Evolutionary conservation across 2,113 vertebrate species (phyloP), one percentile per base, ranked within the genome.

Genomic region (Ochotona princeps): DNA sequence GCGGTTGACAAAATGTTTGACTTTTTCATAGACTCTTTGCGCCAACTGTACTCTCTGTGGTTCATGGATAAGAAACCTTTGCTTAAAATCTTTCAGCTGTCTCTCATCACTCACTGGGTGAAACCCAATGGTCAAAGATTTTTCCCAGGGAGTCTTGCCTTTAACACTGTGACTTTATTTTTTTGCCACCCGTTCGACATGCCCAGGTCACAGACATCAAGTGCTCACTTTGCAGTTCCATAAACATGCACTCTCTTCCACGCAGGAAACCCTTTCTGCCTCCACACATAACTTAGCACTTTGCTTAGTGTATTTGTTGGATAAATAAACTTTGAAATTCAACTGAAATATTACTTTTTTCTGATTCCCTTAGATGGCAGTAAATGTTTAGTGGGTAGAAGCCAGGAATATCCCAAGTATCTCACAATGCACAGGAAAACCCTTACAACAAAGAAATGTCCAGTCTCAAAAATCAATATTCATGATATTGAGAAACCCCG

Each of bases 1-100:
- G 83, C 75, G 84, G 84, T 90, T 95, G 87, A 96, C 80, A 91
- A 87, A 49, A 91, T 91, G 51, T 91, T 96, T 94, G 73, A 89
- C 73, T 95, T 95, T 95, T 83, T 87, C 78, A 20, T 70, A 94
- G 92, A 74, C 51, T 61, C 9, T 83, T 95, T 95, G n/a, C 73
- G 93, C 81, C 87, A 95, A 95, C 49, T 61, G 63, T 94, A 60
- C 25, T 66, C 61, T 66, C 8, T 75, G 60, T 89, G 92, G 91
- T 75, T 95, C 23, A 82, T 49, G 60, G 35, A 44, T 65, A 94
- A 86, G 61, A 79, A 73, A 47, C 30, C 93, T 80, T 89, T 89
- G 80, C 80, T 84, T 91, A 87, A 96, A 91, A 91, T 49, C 35
- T 78, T 94, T 91, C 79, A 83, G 69, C 63, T 87, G 75, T 38